Evolutionary conservation across 2,888 invertebrate species (phyloP), one percentile per base, ranked within the genome.

Genomic region (Drosophila birchii): DNA sequence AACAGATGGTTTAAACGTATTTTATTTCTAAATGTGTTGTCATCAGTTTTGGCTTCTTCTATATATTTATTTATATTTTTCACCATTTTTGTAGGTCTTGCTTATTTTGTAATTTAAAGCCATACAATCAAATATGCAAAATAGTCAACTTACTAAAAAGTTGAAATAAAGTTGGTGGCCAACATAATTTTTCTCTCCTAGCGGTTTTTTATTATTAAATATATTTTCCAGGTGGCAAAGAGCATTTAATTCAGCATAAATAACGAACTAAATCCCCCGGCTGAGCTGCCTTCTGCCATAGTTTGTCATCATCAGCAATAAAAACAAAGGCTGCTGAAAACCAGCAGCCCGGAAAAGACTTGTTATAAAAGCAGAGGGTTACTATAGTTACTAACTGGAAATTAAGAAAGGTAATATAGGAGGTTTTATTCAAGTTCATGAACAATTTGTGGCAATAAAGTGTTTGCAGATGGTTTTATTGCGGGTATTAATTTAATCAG

Each of bases 401-500:
- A 45, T 45, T n/a, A 11, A 12, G 6, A n/a, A n/a, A 53, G 23
- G 14, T 32, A 8, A 26, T 45, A 51, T 26, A 14, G 11, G 14
- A 32, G 51, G 64, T 53, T 60, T 57, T 60, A 53, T 44, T 59
- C 63, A 59, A 72, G 68, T 67, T 63, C 53, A 58, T 55, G 53
- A 68, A 43, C 76, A 67, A 55, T 75, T 87, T 73, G 73, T 63
- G 82, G 69, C 32, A 71, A 68, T 85, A 75, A 80, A 80, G 60
- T 66, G 61, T 62, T 54, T 69, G 57, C 59, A 55, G 45, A 58
- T 47, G 61, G 57, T 73, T 79, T 87, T 71, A 85, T 78, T 78
- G 86, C 67, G 78, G 77, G 76, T 76, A 73, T 82, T 80, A 67
- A 74, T 82, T 78, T 71, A 72, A 80, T 70, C 18, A 32, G 43